Conservation (phyloP, 2,888 invertebrate genomes). For the Orthonychiurus folsomi region DNA sequence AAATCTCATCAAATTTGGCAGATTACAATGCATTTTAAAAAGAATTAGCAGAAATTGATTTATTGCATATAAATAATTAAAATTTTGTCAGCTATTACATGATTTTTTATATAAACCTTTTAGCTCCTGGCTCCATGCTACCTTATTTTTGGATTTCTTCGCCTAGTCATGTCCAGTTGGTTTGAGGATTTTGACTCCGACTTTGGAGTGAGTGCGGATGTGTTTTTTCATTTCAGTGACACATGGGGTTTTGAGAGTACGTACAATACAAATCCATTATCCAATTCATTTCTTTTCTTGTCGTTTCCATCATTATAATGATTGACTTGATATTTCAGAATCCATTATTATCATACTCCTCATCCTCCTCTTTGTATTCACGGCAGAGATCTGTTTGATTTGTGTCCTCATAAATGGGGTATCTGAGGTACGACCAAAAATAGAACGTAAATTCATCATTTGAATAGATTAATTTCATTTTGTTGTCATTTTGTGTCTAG, state of each 20-base stretch:
- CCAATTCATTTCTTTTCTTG: no score
- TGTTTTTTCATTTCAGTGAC: not conserved
- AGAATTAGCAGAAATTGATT: no score
- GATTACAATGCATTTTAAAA: no score
- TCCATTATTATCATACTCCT: not conserved
- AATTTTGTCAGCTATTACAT: not conserved
- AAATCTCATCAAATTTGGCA: no score
- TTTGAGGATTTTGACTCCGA: not conserved
- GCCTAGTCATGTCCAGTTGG: not conserved
- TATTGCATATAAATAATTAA: slow-evolving; percentile 3
- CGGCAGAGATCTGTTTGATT: not conserved
- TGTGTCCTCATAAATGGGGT: not conserved
- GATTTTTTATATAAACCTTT: not conserved
- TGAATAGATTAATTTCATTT: no score
- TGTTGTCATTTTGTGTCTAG: slow-evolving; percentile 4
- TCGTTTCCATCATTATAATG: no score
- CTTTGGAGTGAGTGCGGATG: not conserved
- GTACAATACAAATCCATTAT: no score
- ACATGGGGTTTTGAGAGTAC: not conserved
- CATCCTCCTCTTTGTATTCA: not conserved
- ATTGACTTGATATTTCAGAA: no score
- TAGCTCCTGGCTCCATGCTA: not conserved
- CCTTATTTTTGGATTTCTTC: not conserved
- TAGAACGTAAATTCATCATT: no score
- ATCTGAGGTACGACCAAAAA: not conserved